Evolutionary conservation across 92 coral and sea anemone species (phyloP), one percentile per base, ranked within the genome.

Genomic region (Zoanthus sansibaricus): DNA sequence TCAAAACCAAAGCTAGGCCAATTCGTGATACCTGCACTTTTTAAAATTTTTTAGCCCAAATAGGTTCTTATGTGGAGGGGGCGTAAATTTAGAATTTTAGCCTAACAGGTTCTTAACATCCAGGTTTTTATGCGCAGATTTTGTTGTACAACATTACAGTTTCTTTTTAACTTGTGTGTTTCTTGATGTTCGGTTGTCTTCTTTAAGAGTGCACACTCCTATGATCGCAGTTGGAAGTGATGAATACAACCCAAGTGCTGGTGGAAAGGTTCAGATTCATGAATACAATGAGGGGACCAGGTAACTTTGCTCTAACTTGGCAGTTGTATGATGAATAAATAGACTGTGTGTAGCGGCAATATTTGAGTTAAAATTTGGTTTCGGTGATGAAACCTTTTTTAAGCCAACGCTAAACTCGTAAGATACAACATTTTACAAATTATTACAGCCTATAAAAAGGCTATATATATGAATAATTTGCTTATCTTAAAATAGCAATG

Each of bases 231-330:
- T 96, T 25, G 99, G 99, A 0, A 96, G 99, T 87, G 95, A 96
- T 64, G 99, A 96, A 71, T 75, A 90, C 21, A 96, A 93, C 88
- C 92, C 96, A 0, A 95, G 97, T 64, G 98, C 94, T 4, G 99
- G 98, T 20, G 99, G 99, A 45, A 96, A 96, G 89, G 99, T 96
- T 18, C 99, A 96, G 91, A 96, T 96, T 70, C 99, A 96, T 47
- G 99, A 93, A 82, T 95, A 96, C 76, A 86, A 93, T 75, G 98
- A 96, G 79, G 92, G 93, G 61, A 91, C 82, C 89, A 94, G 97
- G 97, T 94, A 69, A 69, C 14, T 61, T 17, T 61, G 68, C 17
- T 61, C 9, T 17, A 61, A 2, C 68, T 61, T 1, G 20, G 21
- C 9, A 61, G 9, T 61, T 18, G 8, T 61, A 3, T 12, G 4